A percentile compares a stretch with the other conserved stretches of the same genome.
Evolutionary conservation across 1,140 invertebrate species (phyloP).

Genomic region (Kradibia gibbosae): DNA sequence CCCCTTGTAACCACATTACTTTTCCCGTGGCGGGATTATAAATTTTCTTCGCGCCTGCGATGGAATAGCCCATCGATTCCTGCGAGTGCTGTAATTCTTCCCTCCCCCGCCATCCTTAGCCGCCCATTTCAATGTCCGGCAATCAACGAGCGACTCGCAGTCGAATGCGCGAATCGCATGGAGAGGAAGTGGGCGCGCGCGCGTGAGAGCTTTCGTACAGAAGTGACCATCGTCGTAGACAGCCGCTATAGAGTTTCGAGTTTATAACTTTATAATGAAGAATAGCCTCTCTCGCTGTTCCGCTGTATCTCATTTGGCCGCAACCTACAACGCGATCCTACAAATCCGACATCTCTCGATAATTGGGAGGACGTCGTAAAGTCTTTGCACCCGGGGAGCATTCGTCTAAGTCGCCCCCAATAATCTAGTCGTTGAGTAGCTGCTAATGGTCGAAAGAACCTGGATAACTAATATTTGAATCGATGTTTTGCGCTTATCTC

Average conservation of each 20-base stretch:
- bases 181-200: conserved; percentile 24
- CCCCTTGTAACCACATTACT: conserved; percentile 11
- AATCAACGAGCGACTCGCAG: no score
- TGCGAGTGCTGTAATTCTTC: not conserved
- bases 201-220: not conserved
- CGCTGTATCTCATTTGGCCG: not conserved
- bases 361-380: not conserved
- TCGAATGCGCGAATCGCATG: not conserved
- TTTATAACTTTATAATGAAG: conserved; percentile 33
- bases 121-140: no score
- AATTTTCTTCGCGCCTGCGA: conserved; percentile 42
- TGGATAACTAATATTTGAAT: no score
- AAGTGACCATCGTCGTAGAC: not conserved
- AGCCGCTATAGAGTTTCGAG: conserved; percentile 24
- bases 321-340: not conserved
- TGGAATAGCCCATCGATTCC: not conserved
- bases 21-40: conserved; percentile 25
- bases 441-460: no score
- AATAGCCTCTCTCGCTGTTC: not conserved
- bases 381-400: no score
- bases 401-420: no score
- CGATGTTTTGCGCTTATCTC: no score
- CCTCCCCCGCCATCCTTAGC: no score
- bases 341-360: not conserved
- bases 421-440: no score